Base-by-base conservation (phyloP, 1,140 invertebrate genomes). In the Habropoda laboriosa region DNA sequence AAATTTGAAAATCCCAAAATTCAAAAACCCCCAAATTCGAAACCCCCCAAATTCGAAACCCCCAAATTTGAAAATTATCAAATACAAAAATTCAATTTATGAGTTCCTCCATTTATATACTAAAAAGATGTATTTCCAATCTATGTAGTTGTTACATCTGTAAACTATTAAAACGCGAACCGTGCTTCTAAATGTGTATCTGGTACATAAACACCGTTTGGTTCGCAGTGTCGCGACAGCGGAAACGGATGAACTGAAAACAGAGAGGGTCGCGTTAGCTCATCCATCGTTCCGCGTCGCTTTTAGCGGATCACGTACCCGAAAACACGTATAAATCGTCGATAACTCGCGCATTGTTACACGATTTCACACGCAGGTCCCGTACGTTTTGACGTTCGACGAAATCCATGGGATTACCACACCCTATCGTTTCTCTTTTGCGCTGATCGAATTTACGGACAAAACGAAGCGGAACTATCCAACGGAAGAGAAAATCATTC, bases 371-470 rank as follows among this genome's bases (percentile, higher is more conserved):
- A 16, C 38, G 27, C 38, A 80, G 57, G 53, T 35, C 51, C 24
- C 32, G 47, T 35, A 8, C 73, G 55, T 82, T 82, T 73, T 60
- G 61, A 45, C 61, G 61, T 67, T 32, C 12, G 21, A 21, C 74
- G 45, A 79, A 73, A 83, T 82, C 82, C 73, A 76, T 18, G 73
- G 75, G 72, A 77, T 81, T 77, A 66, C 47, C 21, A 7, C 30
- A 32, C 21, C 80, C 45, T 66, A 61, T 55, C 79, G 79, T 81
- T 83, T 53, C 60, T 81, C 66, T 53, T 63, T 18, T 1, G 30
- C 16, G 49, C 42, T 63, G n/a, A 0, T 6, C 24, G 38, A 7
- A 49, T 45, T 42, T 63, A 45, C 47, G 16, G 27, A n/a, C n/a
- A n/a, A n/a, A n/a, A n/a, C 45, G 16, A 12, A 16, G 10, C n/a